Conservation (phyloP, 1,140 invertebrate genomes). For the Platyura marginata region DNA sequence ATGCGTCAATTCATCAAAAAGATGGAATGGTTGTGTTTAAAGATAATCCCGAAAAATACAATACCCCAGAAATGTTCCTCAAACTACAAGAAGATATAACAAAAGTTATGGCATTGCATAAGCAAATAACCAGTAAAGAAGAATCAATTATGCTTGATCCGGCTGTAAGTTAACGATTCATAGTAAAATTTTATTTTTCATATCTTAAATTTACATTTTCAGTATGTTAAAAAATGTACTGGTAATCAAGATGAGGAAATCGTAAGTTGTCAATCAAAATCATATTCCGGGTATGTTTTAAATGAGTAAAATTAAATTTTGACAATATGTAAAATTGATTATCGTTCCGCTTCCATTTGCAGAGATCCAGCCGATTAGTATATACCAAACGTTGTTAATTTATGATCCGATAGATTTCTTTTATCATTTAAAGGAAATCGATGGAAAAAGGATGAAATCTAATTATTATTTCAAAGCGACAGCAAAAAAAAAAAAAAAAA, state of each 20-base stretch:
- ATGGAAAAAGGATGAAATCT: no score
- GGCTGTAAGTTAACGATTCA: conserved; percentile 28
- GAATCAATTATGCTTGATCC: conserved; percentile 85
- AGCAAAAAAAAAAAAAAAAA: no score
- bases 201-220: conserved; percentile 11
- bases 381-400: no score
- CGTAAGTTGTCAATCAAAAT: conserved; percentile 32
- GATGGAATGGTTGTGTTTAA: conserved; percentile 96
- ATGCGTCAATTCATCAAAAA: conserved; percentile 92
- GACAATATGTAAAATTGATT: no score
- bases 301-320: no score
- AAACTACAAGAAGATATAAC: conserved; percentile 77
- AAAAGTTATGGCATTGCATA: conserved; percentile 68
- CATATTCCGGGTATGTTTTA: conserved; percentile 17
- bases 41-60: conserved; percentile 90
- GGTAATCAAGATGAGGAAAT: conserved; percentile 46
- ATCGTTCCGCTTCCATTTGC: no score
- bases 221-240: conserved; percentile 58
- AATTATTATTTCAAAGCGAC: no score
- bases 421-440: no score
- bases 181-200: neutral
- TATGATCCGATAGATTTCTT: no score
- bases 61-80: conserved; percentile 69
- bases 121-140: conserved; percentile 79
- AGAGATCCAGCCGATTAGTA: no score